phyloP scores from a whole-genome alignment of 92 coral and sea anemone species.

The Phenganax marumi region DNA sequence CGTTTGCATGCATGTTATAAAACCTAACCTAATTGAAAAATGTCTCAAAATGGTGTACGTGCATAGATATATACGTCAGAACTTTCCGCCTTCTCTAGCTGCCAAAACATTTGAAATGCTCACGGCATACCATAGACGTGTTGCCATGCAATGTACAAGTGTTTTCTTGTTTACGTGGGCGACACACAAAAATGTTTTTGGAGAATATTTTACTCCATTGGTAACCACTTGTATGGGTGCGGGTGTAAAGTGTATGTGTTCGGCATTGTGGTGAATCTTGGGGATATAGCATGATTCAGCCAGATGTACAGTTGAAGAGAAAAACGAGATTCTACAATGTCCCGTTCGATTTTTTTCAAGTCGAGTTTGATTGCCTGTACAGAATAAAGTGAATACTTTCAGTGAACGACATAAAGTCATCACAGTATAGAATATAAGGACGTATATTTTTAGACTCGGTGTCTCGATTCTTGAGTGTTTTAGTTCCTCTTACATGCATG shows the following conservation, averaged over 20 bases:
- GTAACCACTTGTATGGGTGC: no score
- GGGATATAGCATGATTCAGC: no score
- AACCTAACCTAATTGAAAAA: no score
- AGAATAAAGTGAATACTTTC: neutral
- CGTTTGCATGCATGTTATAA: no score
- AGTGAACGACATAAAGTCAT: neutral
- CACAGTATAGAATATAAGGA: neutral
- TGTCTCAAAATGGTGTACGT: no score
- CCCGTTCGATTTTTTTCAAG: no score
- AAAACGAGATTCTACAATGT: no score
- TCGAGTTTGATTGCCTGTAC: neutral
- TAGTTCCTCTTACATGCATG: neutral
- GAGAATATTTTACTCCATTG: neutral
- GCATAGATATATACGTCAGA: no score
- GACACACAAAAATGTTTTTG: neutral
- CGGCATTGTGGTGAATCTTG: no score
- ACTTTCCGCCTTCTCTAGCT: neutral
- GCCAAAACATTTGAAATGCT: neutral
- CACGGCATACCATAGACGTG: neutral
- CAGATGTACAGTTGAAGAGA: no score
- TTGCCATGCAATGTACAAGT: neutral
- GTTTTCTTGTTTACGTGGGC: constrained; percentile 10
- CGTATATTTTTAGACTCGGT: neutral
- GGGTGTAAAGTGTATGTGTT: no score
- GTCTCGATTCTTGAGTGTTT: neutral